Base-by-base conservation (phyloP, 2,797 vertebrate genomes). In the Sciaenops ocellatus region DNA sequence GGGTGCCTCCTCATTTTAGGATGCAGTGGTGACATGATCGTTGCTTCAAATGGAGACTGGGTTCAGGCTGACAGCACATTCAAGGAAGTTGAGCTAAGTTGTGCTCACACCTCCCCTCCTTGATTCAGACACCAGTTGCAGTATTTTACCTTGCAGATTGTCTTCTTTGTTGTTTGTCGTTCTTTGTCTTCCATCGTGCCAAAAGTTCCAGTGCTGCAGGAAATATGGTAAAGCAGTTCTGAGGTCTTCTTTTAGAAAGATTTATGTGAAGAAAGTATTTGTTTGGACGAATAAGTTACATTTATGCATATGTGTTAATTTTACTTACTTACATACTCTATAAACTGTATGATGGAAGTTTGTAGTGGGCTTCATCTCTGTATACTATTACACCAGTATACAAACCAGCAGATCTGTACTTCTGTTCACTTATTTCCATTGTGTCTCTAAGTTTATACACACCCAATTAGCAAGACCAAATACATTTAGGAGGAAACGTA, bases 1-100 rank as follows among this genome's bases (percentile, higher is more conserved):
- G 60, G 78, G 63, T 85, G 69, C 75, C 61, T 80, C 74, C 48
- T 87, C 47, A 22, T 73, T 83, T 78, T 50, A 3, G 26, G 18
- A 18, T 22, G 48, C 30, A 48, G 52, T 67, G 69, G 71, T 72
- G 70, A 75, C 70, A 68, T 17, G 68, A 69, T 61, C 30, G 52
- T 20, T 22, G 1, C 13, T 17, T 69, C 11, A n/a, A 67, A 66
- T 26, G 8, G 41, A 69, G 57, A 30, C 28, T 54, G 20, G 46
- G 44, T 62, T 76, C 46, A 61, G 46, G 54, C 20, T 67, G 48
- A 30, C 26, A n/a, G 28, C 18, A 2, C 30, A 38, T 41, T 11
- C 16, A 4, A 16, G 48, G 20, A 38, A 24, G 6, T 26, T 63
- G 10, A 47, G 3, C 6, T 11, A 62, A 1, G 42, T 28, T 69